Conservation (phyloP, 2,113 vertebrate species). For the Pleuronectes platessa region DNA sequence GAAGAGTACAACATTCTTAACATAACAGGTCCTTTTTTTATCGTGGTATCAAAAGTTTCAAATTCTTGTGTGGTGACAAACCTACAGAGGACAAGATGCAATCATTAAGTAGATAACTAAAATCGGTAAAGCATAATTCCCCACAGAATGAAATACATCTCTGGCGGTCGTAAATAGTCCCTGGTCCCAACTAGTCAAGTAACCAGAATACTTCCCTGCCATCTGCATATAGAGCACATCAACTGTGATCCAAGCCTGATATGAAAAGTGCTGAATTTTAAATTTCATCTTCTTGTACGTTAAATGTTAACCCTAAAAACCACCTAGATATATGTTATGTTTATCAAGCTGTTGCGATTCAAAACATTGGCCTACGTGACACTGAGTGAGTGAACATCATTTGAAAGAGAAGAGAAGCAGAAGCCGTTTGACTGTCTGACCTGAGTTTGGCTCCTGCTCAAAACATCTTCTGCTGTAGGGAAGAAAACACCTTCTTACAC, state of each 20-base stretch:
- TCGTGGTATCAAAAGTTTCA: too few species aligned
- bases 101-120: too few species aligned
- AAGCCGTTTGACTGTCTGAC: slow-evolving; percentile 41
- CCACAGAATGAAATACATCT: too few species aligned
- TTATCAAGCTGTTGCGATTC: background rate
- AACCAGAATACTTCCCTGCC: too few species aligned
- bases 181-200: too few species aligned
- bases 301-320: background rate
- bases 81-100: too few species aligned
- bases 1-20: too few species aligned
- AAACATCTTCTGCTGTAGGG: slow-evolving; percentile 32
- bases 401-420: slow-evolving; percentile 11
- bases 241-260: background rate
- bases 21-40: too few species aligned
- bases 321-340: background rate
- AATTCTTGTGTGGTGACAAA: too few species aligned
- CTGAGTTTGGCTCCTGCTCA: slow-evolving; percentile 44
- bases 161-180: too few species aligned
- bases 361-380: background rate
- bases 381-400: slow-evolving; percentile 18
- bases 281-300: background rate
- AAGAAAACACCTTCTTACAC: slow-evolving; percentile 24
- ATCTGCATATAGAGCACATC: too few species aligned
- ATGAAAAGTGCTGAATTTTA: background rate
- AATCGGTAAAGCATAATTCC: too few species aligned